A percentile compares a stretch with the other conserved stretches of the same genome.
Evolutionary conservation across 2,113 vertebrate genomes (phyloP).

Genomic region (Erythrocercus mccallii): DNA sequence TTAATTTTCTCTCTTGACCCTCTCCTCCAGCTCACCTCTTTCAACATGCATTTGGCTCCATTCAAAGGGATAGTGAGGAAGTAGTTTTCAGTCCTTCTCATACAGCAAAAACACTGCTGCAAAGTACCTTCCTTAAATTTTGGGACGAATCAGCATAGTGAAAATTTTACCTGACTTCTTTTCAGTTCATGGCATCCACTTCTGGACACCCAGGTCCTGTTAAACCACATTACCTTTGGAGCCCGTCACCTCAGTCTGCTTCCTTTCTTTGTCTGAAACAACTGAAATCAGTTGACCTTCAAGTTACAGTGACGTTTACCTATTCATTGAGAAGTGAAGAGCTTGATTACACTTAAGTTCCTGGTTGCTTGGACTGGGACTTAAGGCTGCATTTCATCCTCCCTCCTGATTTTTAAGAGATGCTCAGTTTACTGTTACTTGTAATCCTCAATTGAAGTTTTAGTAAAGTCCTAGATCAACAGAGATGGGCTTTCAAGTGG

Average conservation of each 20-base stretch:
- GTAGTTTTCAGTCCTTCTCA: not conserved
- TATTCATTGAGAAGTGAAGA: not conserved
- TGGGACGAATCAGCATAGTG: not conserved
- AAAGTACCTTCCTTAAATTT: not conserved
- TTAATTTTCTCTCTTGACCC: not conserved
- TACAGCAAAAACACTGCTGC: not conserved
- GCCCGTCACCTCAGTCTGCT: not conserved
- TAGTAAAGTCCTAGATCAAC: not conserved
- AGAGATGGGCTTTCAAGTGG: not conserved
- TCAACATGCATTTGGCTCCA: not conserved
- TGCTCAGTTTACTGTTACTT: not conserved
- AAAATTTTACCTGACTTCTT: not conserved
- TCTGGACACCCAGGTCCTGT: not conserved
- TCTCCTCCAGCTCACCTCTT: not conserved
- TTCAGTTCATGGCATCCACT: rapidly evolving
- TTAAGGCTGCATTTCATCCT: not conserved
- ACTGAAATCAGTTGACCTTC: not conserved
- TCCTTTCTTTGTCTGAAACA: not conserved
- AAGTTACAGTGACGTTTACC: not conserved
- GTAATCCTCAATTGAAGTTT: not conserved
- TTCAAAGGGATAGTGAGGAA: not conserved
- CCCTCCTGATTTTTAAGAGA: not conserved
- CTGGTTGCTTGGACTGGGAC: not conserved
- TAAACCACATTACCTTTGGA: not conserved
- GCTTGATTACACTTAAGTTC: not conserved